Base-by-base conservation (phyloP, 2,113 vertebrate species). In the Hiodon alosoides region DNA sequence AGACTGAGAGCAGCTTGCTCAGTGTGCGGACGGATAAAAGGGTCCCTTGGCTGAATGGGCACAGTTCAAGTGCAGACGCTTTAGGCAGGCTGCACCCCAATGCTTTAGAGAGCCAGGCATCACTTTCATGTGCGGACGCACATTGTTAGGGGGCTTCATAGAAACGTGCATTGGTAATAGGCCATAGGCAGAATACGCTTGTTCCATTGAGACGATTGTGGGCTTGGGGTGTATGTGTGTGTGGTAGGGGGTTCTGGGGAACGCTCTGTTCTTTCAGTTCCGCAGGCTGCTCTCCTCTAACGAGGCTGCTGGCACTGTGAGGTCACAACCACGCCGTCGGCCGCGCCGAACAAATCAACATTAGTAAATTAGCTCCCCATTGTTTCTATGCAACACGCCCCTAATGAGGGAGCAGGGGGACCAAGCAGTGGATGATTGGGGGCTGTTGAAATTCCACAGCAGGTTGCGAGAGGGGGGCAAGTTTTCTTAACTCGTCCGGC, bases 1-100 rank as follows among this genome's bases (percentile, higher is more conserved):
- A 89, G 90, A 84, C 90, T 87, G 82, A 84, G 88, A 90, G 89
- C 89, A 89, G 89, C 89, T 91, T 91, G 88, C 86, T 90, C 88
- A 90, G 83, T 88, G 88, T 88, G 79, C 83, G 87, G 82, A 74
- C 80, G 83, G 88, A 91, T 92, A 88, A 90, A 83, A 87, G 87
- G 73, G 86, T 82, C 72, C 80, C 84, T 85, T 80, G 81, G 83
- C 85, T 90, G 86, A 90, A 90, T 89, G 86, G 86, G 82, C 80
- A 79, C 83, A 83, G 88, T 90, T 90, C 87, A 89, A 90, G 87
- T 89, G 87, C 82, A 87, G 83, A 81, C 80, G 82, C 86, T 86
- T 88, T 83, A 84, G 87, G 85, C 88, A 86, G 82, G 85, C 86
- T 86, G 88, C 85, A 80, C 84, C 82, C 79, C 82, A 83, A 85